phyloP scores from a whole-genome alignment of 2,797 vertebrate species.

The Morelia viridis region DNA sequence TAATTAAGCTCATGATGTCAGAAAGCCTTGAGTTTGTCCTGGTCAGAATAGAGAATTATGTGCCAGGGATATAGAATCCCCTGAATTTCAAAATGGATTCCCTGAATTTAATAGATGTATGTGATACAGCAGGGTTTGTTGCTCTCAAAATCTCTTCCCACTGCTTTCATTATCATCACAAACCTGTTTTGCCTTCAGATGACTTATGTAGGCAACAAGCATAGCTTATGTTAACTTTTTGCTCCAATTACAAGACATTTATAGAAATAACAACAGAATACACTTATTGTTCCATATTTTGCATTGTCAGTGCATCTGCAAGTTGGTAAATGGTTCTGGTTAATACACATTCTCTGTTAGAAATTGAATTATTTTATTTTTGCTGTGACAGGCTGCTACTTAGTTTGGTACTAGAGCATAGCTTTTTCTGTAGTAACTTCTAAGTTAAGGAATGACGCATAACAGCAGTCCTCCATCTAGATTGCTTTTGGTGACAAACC shows the following conservation, averaged over 20 bases:
- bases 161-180: too few relatives aligned
- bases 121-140: background rate
- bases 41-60: background rate
- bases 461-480: background rate
- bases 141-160: too few relatives aligned
- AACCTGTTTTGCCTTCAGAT: background rate
- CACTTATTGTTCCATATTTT: background rate
- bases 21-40: background rate
- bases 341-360: background rate
- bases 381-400: background rate
- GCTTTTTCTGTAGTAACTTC: background rate
- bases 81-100: background rate
- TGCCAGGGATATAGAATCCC: background rate
- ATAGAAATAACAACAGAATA: background rate
- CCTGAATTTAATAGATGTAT: background rate
- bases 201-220: background rate
- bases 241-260: background rate
- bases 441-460: background rate
- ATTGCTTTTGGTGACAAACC: background rate
- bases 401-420: background rate
- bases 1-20: background rate
- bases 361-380: background rate
- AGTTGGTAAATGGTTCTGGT: background rate
- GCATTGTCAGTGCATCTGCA: background rate
- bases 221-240: background rate